phyloP scores from a whole-genome alignment of 2,888 invertebrate species.

The Leptopilina syphax region DNA sequence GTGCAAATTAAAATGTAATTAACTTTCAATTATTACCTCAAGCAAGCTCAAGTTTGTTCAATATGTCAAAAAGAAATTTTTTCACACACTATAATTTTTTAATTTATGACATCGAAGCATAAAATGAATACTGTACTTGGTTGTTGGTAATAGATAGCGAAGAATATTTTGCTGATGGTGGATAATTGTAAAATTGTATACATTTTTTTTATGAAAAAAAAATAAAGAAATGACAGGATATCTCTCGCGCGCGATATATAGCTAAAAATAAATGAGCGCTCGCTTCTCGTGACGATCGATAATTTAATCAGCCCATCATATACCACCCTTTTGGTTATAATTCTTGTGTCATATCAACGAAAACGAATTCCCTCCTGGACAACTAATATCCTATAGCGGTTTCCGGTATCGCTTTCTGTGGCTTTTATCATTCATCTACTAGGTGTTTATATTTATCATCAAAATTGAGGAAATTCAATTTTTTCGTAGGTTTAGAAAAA shows the following conservation, averaged over 20 bases:
- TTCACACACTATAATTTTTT: no score
- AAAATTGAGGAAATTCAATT: no score
- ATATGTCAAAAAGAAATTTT: no score
- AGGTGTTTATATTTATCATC: background rate
- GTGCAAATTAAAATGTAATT: no score
- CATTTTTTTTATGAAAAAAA: background rate
- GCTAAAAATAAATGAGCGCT: constrained; percentile 54
- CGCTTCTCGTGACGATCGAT: constrained; percentile 52
- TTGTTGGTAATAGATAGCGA: no score
- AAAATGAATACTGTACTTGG: no score
- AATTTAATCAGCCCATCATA: constrained; percentile 49
- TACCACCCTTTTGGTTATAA: constrained; percentile 40
- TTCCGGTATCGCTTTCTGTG: background rate
- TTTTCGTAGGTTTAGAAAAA: no score
- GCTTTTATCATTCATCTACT: constrained; percentile 7
- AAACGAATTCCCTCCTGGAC: constrained; percentile 2
- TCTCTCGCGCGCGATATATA: constrained; percentile 39
- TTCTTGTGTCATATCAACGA: constrained; percentile 30
- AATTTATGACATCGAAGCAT: no score
- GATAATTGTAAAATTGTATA: background rate
- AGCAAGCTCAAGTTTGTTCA: no score
- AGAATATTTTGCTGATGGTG: no score
- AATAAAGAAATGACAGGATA: constrained; percentile 36
- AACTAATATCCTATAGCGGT: constrained; percentile 7
- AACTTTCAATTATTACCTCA: no score